Percentiles rank a stretch among this genome's conserved stretches.
Conservation (phyloP, 2,113 vertebrate genomes). For the Vanacampus margaritifer region DNA sequence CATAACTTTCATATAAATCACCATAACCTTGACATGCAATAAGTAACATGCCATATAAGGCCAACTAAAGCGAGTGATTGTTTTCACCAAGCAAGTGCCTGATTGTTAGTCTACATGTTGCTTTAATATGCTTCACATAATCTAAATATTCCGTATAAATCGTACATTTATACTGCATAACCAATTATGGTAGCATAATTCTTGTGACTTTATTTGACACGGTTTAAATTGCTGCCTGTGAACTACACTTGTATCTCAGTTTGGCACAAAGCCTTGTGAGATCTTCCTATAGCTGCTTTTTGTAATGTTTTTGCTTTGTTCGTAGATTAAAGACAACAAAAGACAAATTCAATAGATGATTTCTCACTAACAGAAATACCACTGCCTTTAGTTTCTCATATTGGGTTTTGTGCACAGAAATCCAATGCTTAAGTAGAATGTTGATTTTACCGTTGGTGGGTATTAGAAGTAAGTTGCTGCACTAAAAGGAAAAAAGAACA, state of each 20-base stretch:
- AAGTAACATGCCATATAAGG: no score
- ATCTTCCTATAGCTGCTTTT: neutral
- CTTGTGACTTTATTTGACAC: neutral
- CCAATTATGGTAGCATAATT: neutral
- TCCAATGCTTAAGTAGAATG: neutral
- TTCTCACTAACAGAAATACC: neutral
- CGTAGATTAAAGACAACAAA: neutral
- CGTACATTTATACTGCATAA: neutral
- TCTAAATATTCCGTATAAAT: no score
- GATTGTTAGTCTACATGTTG: neutral
- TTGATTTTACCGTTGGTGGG: neutral
- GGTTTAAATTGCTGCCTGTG: neutral
- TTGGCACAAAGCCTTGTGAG: neutral
- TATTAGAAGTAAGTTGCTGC: neutral
- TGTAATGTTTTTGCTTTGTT: neutral
- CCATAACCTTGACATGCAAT: no score
- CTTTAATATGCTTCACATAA: neutral
- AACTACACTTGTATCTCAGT: neutral
- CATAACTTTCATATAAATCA: no score
- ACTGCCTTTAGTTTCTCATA: neutral
- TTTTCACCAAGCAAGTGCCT: no score
- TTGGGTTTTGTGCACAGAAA: neutral
- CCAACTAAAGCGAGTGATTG: no score
- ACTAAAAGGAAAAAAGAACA: neutral
- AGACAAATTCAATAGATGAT: neutral